Base-by-base conservation (phyloP, 2,113 vertebrate genomes). In the Spilogale gracilis region DNA sequence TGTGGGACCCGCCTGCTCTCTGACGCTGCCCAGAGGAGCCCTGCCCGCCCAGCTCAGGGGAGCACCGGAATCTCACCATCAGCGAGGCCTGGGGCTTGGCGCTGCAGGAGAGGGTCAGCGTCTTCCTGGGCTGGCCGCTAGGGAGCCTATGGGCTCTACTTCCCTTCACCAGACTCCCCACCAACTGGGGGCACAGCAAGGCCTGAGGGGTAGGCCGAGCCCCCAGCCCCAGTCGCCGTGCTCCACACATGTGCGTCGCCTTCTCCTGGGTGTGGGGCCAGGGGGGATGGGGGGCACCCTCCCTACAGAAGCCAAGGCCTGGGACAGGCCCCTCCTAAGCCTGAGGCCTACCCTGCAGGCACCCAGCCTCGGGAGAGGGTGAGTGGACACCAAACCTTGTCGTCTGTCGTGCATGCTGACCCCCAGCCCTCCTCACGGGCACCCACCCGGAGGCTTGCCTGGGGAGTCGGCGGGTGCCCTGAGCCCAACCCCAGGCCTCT, bases 161-260 rank as follows among this genome's bases (percentile, higher is more conserved):
- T 21, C 1, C 12, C 79, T 32, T 23, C 38, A 38, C 71, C 38
- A 21, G 32, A 54, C 50, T 11, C 50, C 50, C 17, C 30, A 11
- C 48, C 50, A 32, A 3, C 25, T 4, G 27, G 54, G 45, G 21
- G 11, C 65, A n/a, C 6, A 58, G 4, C 25, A 2, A 13, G n/a
- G 69, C 43, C 52, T 52, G 60, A 43, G 52, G 43, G 2, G 69
- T 3, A 3, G 9, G 27, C 20, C 23, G 32, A 2, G 18, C 30
- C 43, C 32, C 16, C 69, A 13, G 2, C 9, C 54, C n/a, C 3
- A 5, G 38, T 78, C 45, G 43, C 30, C 2, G 6, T 30, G 81
- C 14, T 11, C 20, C 30, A 52, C 30, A 23, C 76, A 56, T 1
- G 20, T 9, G 11, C 3, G 0, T 4, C 0, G 0, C 61, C 10